Evolutionary conservation across 37 sponge, comb jelly and placozoan species (phyloP).

Genomic region (Eunapius fragilis): DNA sequence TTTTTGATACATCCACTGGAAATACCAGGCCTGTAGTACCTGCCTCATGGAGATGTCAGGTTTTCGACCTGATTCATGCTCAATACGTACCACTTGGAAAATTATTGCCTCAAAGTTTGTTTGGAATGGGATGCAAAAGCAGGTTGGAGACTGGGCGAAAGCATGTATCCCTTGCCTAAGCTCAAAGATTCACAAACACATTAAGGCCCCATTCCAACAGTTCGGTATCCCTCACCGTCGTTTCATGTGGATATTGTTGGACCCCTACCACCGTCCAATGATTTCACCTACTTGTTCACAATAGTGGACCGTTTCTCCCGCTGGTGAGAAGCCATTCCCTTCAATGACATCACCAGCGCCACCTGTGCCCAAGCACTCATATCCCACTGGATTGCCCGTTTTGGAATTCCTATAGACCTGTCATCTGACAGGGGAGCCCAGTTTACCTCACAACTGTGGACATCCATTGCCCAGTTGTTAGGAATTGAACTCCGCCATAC

Average conservation of each 20-base stretch:
- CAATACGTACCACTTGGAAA: slow-evolving; percentile 24
- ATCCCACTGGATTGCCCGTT: slow-evolving; percentile 19
- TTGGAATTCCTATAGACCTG: slow-evolving; percentile 40
- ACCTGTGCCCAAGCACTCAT: slow-evolving; percentile 27
- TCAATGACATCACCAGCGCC: slow-evolving; percentile 30
- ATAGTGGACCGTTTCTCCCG: slow-evolving; percentile 37
- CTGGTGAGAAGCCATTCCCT: slow-evolving; percentile 50
- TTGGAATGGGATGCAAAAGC: slow-evolving; percentile 32
- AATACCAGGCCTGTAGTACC: slow-evolving; percentile 40
- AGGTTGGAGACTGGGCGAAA: slow-evolving; percentile 37
- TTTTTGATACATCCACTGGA: slow-evolving; percentile 50
- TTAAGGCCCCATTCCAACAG: slow-evolving; percentile 5
- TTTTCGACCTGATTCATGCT: slow-evolving; percentile 33
- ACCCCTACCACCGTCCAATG: slow-evolving; percentile 39
- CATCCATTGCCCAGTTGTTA: slow-evolving; percentile 1
- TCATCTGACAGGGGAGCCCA: slow-evolving; percentile 43
- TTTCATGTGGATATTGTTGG: slow-evolving; percentile 35
- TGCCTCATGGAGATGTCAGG: slow-evolving; percentile 7
- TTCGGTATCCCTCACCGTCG: slow-evolving; percentile 11
- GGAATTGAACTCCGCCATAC: slow-evolving; percentile 15
- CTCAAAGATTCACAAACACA: slow-evolving; percentile 24
- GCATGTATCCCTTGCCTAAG: slow-evolving; percentile 24
- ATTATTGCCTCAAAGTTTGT: slow-evolving; percentile 9
- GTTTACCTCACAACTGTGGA: slow-evolving; percentile 52
- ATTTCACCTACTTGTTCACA: slow-evolving; percentile 31